Percentiles rank a stretch among this genome's conserved stretches.
Evolutionary conservation across 2,888 invertebrate species (phyloP).

Genomic region (Orthosia cruda): DNA sequence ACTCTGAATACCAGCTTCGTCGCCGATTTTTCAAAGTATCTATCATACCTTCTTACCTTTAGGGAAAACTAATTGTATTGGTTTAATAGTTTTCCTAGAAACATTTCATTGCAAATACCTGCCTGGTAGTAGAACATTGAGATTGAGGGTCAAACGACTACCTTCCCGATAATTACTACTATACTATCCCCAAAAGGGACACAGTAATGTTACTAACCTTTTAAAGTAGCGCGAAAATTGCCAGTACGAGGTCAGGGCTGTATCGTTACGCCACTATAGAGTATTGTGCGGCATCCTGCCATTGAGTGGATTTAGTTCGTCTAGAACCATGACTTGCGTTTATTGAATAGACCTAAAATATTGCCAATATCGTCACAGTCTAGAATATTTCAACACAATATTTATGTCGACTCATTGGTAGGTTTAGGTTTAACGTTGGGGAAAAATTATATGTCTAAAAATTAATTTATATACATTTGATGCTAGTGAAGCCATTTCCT

Average conservation of each 20-base stretch:
- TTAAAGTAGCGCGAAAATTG: slow-evolving; percentile 57
- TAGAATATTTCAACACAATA: background rate
- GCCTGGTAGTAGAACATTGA: background rate
- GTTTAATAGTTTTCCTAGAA: background rate
- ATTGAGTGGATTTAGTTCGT: slow-evolving; percentile 71
- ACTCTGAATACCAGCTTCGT: background rate
- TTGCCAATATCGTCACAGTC: slow-evolving; percentile 11
- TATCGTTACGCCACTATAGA: slow-evolving; percentile 39
- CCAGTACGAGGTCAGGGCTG: slow-evolving; percentile 72
- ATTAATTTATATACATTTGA: too few species aligned
- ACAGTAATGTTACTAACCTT: slow-evolving; percentile 26
- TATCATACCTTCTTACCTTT: background rate
- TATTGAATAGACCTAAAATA: slow-evolving; percentile 21
- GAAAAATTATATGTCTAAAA: too few species aligned
- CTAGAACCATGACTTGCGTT: slow-evolving; percentile 52
- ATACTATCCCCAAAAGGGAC: slow-evolving; percentile 36
- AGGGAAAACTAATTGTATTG: background rate
- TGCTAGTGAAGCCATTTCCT: too few species aligned
- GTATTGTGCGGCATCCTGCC: slow-evolving; percentile 80
- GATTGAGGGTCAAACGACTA: slow-evolving; percentile 25
- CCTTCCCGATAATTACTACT: slow-evolving; percentile 11
- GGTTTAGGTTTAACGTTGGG: too few species aligned
- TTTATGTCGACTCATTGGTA: too few species aligned
- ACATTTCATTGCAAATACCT: background rate
- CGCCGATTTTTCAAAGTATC: background rate